These are phyloP conservation scores for Brachynemurus nebulosus DNA, from an alignment of 2,888 invertebrate genomes.

Conservation along the genomic window DNA sequence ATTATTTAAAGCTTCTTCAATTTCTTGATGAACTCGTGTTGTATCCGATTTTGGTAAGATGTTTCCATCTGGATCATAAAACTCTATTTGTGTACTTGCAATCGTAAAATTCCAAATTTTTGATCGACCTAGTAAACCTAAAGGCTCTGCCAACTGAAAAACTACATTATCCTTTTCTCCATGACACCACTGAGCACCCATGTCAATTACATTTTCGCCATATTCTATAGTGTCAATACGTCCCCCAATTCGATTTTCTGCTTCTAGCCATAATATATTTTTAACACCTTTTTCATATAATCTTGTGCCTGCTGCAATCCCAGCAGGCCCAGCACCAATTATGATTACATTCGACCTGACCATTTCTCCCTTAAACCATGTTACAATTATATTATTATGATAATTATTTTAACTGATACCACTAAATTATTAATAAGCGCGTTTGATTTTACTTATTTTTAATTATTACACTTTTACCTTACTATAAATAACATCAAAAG, in stretches of 20 bases:
- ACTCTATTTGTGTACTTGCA: slow-evolving; percentile 24
- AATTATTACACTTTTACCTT: too few relatives aligned
- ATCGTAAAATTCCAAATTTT: slow-evolving; percentile 22
- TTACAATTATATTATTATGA: too few relatives aligned
- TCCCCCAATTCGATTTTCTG: slow-evolving; percentile 48
- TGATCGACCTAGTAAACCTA: slow-evolving; percentile 22
- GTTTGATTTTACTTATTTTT: too few relatives aligned
- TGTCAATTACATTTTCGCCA: slow-evolving; percentile 44
- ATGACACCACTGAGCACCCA: slow-evolving; percentile 71
- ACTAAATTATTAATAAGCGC: too few relatives aligned
- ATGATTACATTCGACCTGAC: slow-evolving; percentile 24
- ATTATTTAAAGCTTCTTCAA: slow-evolving; percentile 20
- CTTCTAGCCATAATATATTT: slow-evolving; percentile 44
- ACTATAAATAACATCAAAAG: too few relatives aligned
- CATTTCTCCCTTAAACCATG: too few relatives aligned
- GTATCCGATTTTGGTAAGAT: slow-evolving; percentile 23
- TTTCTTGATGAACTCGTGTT: slow-evolving; percentile 21
- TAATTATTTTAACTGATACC: too few relatives aligned
- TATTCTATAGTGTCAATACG: slow-evolving; percentile 39
- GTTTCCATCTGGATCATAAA: slow-evolving; percentile 24
- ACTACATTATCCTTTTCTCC: slow-evolving; percentile 51
- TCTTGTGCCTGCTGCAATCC: slow-evolving; percentile 29
- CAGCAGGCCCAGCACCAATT: slow-evolving; percentile 30
- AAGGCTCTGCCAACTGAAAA: slow-evolving; percentile 38
- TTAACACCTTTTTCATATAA: slow-evolving; percentile 25